Base-by-base conservation (phyloP, 2,113 vertebrate genomes). In the Salvelinus fontinalis region DNA sequence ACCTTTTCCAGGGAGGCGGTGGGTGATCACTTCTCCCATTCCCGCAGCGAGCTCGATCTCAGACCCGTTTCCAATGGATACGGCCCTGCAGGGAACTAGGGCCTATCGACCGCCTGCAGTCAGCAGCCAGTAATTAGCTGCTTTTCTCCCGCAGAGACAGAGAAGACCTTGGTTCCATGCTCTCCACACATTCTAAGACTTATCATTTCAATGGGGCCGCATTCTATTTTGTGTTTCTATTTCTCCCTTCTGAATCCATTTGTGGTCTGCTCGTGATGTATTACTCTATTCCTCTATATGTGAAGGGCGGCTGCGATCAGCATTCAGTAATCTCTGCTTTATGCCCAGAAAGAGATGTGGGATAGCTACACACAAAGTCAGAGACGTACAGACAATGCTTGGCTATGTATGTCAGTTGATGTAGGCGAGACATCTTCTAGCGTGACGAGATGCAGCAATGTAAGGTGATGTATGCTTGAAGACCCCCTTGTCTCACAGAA, bases 1-100 rank as follows among this genome's bases (percentile, higher is more conserved):
- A 51, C n/a, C 69, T 44, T 20, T 44, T 70, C 22, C 1, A 78
- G 18, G 26, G 14, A 14, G n/a, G 11, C 12, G 69, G 16, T 5
- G 12, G 26, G 65, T 9, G 65, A 67, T 67, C 65, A 12, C 65
- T 29, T 20, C 20, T 74, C 48, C 27, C 75, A 67, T 68, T 22
- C 62, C 26, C 26, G 9, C 49, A 44, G 34, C 16, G 14, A 67
- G 24, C 13, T 54, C 18, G 48, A 75, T 31, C 67, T 70, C 70
- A 67, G 22, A 72, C 79, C 70, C 44, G 39, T 79, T 83, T 83
- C 77, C 51, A 75, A 51, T 20, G 72, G 72, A 81, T 79, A 73
- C 31, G 7, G 67, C 4, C 64, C 16, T 69, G 9, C 29, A 20
- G 34, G 34, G 71, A 77, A 24, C 27, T 11, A 57, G 24, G 48